A percentile compares a stretch with the other conserved stretches of the same genome.
Evolutionary conservation across 2,797 vertebrate species (phyloP).

Genomic region (Spheniscus humboldti): DNA sequence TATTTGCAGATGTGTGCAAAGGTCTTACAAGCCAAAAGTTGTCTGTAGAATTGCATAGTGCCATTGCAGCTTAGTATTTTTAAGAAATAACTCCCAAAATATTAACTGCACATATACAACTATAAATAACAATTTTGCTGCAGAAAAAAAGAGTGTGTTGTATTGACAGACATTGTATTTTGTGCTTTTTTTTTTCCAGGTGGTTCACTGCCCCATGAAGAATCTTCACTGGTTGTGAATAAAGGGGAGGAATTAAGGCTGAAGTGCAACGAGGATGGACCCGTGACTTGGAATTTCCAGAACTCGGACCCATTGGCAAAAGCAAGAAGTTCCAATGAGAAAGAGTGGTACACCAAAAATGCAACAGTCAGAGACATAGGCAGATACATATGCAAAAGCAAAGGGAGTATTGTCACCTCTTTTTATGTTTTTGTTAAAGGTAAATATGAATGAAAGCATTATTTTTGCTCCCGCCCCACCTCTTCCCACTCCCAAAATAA

Average conservation of each 20-base stretch:
- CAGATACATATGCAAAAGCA: constrained; percentile 85
- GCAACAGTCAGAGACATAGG: constrained; percentile 77
- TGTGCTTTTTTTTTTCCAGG: not conserved
- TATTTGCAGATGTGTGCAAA: not conserved
- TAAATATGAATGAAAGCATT: constrained; percentile 62
- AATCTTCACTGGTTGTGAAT: constrained; percentile 72
- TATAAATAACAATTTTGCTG: not conserved
- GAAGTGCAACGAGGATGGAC: constrained; percentile 73
- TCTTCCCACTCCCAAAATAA: not conserved
- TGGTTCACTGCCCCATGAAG: not conserved
- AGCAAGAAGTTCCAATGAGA: not conserved
- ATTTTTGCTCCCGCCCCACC: not conserved
- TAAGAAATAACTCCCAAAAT: not conserved
- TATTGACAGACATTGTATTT: not conserved
- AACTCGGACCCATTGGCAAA: constrained; percentile 35
- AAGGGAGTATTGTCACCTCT: constrained; percentile 69
- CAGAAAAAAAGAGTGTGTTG: not conserved
- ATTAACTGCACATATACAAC: not conserved
- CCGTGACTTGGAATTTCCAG: constrained; percentile 83
- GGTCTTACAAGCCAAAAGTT: not conserved
- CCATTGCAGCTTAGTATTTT: not conserved
- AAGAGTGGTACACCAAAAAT: constrained; percentile 58
- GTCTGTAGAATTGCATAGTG: not conserved
- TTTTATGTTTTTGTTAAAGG: constrained; percentile 93
- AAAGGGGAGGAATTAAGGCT: constrained; percentile 77